Percentiles rank a stretch among this genome's conserved stretches.
Evolutionary conservation across 2,797 vertebrate genomes (phyloP).

Genomic region (Rallus crepitans): DNA sequence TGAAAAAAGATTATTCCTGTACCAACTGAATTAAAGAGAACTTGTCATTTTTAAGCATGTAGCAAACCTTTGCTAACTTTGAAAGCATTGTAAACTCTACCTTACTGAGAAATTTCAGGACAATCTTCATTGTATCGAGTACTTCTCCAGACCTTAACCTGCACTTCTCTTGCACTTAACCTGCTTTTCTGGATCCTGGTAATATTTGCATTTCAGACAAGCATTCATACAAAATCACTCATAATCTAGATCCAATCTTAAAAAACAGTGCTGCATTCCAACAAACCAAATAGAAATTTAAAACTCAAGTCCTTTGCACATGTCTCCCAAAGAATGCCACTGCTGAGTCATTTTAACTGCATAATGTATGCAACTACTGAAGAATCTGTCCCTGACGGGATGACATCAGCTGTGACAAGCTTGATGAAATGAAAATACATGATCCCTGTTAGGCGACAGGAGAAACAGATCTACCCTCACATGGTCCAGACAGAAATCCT

Average conservation of each 20-base stretch:
- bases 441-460: neutral
- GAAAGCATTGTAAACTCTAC: neutral
- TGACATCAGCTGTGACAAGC: neutral
- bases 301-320: neutral
- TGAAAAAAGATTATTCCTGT: neutral
- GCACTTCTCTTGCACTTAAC: neutral
- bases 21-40: neutral
- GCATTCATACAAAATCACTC: conserved; percentile 23
- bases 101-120: neutral
- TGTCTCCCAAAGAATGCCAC: neutral
- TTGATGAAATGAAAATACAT: neutral
- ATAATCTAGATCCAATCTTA: neutral
- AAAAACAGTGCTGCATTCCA: neutral
- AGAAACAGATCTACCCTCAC: neutral
- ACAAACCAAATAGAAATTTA: neutral
- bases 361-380: neutral
- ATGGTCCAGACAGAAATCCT: neutral
- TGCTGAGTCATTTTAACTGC: neutral
- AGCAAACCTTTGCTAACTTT: neutral
- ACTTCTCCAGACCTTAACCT: conserved; percentile 39
- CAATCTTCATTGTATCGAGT: neutral
- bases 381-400: neutral
- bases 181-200: conserved; percentile 35
- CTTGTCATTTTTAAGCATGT: neutral
- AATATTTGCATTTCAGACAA: conserved; percentile 50